A percentile compares a stretch with the other conserved stretches of the same genome.
phyloP scores from a whole-genome alignment of 2,888 invertebrate species.

The Mimumesa dahlbomi region DNA sequence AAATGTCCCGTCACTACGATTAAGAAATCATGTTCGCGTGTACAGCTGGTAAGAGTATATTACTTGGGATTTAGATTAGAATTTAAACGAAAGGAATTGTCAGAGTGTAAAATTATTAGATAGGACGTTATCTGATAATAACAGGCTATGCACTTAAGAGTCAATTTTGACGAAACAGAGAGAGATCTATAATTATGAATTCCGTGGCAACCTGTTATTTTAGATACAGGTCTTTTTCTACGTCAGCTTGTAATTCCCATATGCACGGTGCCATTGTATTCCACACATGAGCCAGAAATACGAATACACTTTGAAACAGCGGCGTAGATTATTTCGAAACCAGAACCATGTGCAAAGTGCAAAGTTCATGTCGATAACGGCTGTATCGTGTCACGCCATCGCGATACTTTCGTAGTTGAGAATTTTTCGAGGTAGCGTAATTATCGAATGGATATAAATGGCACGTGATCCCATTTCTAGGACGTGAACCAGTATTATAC shows the following conservation, averaged over 20 bases:
- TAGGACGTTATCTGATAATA: no score
- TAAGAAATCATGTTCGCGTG: background rate
- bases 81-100: no score
- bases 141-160: no score
- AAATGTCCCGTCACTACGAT: no score
- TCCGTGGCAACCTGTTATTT: conserved; percentile 40
- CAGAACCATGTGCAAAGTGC: conserved; percentile 59
- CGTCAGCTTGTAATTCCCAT: conserved; percentile 27
- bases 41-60: background rate
- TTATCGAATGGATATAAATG: conserved; percentile 72
- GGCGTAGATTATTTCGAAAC: conserved; percentile 56
- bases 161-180: no score
- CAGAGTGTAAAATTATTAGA: no score
- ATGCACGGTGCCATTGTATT: conserved; percentile 3
- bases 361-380: conserved; percentile 78
- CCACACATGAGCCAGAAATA: conserved; percentile 28
- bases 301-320: conserved; percentile 45
- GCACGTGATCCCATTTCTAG: conserved; percentile 64
- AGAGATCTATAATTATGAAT: no score
- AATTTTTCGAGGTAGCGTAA: conserved; percentile 70
- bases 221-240: conserved; percentile 27
- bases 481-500: conserved; percentile 64
- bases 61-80: background rate
- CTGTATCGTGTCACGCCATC: conserved; percentile 76
- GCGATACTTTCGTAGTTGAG: conserved; percentile 68